These are phyloP conservation scores for Myotis planiceps DNA, from an alignment of 2,797 vertebrate species.

Conservation along the genomic window DNA sequence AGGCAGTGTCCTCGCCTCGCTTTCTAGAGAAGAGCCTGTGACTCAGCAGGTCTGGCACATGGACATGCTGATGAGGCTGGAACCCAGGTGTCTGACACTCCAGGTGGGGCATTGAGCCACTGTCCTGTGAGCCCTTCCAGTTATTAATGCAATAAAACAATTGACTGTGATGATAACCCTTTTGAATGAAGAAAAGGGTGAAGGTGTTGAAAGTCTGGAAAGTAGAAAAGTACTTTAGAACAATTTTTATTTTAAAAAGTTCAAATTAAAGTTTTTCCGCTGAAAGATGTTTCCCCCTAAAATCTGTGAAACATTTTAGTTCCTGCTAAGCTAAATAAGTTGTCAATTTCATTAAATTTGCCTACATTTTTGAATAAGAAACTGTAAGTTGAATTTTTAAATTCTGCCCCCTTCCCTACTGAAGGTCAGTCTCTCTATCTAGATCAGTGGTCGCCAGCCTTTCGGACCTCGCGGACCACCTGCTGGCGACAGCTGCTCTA, in stretches of 20 bases:
- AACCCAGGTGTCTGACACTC: neutral
- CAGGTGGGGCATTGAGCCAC: neutral
- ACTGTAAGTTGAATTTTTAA: neutral
- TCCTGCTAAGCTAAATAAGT: neutral
- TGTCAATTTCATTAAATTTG: neutral
- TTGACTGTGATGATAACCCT: neutral
- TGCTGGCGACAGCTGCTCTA: too few relatives aligned
- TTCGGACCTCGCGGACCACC: too few relatives aligned
- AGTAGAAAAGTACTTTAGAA: neutral
- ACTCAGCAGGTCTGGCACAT: neutral
- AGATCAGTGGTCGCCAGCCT: neutral
- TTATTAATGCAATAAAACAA: neutral
- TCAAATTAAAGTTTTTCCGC: conserved; percentile 15
- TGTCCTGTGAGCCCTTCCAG: neutral
- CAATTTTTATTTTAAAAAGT: conserved; percentile 13
- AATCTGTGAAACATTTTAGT: neutral
- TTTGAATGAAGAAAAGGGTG: neutral
- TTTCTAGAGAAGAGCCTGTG: neutral
- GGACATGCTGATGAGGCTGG: neutral
- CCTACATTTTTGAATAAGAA: neutral
- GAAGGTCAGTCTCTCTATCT: neutral
- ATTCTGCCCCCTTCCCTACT: neutral
- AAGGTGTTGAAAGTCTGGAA: neutral
- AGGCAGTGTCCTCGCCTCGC: neutral
- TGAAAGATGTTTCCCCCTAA: neutral